A percentile compares a stretch with the other conserved stretches of the same genome.
phyloP scores from a whole-genome alignment of 1,140 invertebrate genomes.

The Achroia grisella region DNA sequence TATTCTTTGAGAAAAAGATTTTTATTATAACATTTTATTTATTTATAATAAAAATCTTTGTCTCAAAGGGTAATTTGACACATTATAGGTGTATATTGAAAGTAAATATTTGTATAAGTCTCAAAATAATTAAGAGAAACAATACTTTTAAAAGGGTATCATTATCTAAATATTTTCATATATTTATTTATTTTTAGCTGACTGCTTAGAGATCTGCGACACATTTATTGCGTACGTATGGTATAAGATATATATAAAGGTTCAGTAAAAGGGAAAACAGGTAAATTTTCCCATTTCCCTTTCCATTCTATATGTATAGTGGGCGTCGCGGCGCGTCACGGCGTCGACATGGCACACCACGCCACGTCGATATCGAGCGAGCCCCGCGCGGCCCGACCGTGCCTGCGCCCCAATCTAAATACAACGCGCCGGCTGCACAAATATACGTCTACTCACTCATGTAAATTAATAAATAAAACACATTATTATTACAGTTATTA shows the following conservation, averaged over 20 bases:
- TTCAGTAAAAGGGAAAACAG: conserved; percentile 16
- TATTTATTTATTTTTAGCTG: no score
- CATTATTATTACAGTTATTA: conserved; percentile 6
- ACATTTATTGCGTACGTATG: not conserved
- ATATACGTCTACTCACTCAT: conserved; percentile 28
- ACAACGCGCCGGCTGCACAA: conserved; percentile 26
- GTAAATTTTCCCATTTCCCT: conserved; percentile 20
- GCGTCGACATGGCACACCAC: conserved; percentile 4
- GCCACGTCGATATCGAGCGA: conserved; percentile 20
- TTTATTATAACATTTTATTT: no score
- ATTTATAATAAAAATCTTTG: no score
- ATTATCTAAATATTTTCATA: no score
- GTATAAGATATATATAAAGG: conserved; percentile 1
- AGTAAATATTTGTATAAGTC: no score
- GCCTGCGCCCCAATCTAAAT: conserved; percentile 18
- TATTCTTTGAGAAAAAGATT: no score
- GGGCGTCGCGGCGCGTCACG: conserved; percentile 5
- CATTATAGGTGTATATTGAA: no score
- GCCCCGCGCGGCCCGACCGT: conserved; percentile 13
- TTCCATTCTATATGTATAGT: conserved; percentile 7
- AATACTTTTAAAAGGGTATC: no score
- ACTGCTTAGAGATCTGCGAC: no score
- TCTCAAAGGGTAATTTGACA: no score
- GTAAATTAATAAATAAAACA: conserved; percentile 14
- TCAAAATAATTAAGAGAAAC: no score